These are phyloP conservation scores for Esox lucius DNA, from an alignment of 2,797 vertebrate genomes.

Conservation along the genomic window DNA sequence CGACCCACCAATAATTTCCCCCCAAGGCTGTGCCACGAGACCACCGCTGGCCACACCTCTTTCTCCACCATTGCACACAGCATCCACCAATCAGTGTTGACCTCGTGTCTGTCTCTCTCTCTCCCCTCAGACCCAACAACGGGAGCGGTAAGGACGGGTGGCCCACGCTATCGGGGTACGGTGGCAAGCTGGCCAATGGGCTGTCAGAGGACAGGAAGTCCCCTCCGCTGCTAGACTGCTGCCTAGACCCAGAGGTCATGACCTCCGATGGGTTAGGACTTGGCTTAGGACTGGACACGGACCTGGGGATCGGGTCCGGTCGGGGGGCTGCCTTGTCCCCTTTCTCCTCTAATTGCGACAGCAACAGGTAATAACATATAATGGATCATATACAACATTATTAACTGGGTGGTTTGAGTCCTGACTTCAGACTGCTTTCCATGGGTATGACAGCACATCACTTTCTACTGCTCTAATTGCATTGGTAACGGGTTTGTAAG, in stretches of 20 bases:
- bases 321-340: slow-evolving; percentile 81
- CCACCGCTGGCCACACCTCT: background rate
- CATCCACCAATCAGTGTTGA: background rate
- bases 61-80: background rate
- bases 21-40: background rate
- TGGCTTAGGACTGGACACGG: slow-evolving; percentile 80
- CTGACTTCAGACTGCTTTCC: no score
- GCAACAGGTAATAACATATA: slow-evolving; percentile 68
- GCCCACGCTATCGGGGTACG: slow-evolving; percentile 76
- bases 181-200: slow-evolving; percentile 83
- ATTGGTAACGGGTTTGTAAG: no score
- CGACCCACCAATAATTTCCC: background rate
- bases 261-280: slow-evolving; percentile 86
- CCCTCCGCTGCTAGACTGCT: slow-evolving; percentile 85
- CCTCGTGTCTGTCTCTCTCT: slow-evolving; percentile 1
- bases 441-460: no score
- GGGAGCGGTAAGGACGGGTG: slow-evolving; percentile 88
- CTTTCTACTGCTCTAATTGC: no score
- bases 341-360: slow-evolving; percentile 78
- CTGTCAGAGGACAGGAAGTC: slow-evolving; percentile 87
- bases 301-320: slow-evolving; percentile 66
- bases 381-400: no score
- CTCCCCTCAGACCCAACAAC: slow-evolving; percentile 80
- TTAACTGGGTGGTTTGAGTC: no score
- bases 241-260: slow-evolving; percentile 87